Conservation (phyloP, 2,888 invertebrate species). For the Drosophila recens region DNA sequence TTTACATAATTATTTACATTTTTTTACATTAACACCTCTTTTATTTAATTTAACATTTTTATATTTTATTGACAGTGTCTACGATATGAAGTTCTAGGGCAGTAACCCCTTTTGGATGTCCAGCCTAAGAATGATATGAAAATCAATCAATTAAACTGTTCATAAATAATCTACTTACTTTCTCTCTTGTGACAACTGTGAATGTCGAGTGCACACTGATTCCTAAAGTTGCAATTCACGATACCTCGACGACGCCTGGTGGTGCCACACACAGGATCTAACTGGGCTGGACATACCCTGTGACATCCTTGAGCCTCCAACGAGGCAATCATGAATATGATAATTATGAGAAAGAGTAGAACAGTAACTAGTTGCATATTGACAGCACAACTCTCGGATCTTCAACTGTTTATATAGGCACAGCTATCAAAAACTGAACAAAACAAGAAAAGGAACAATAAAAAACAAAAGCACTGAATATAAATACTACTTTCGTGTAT, state of each 20-base stretch:
- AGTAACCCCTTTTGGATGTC: background rate
- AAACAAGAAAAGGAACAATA: background rate
- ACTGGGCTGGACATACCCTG: background rate
- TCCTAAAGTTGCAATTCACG: slow-evolving; percentile 5
- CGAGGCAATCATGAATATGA: background rate
- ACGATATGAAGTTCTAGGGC: background rate
- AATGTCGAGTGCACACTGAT: slow-evolving; percentile 3
- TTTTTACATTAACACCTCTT: no score
- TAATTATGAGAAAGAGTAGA: background rate
- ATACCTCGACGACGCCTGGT: background rate
- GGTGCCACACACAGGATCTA: background rate
- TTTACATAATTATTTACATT: no score
- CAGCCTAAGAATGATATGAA: background rate
- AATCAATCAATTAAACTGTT: background rate
- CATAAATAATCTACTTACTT: background rate
- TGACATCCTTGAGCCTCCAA: background rate
- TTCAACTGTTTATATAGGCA: background rate
- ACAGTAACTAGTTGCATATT: background rate
- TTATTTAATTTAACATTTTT: no score
- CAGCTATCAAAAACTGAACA: background rate
- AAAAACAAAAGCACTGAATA: background rate
- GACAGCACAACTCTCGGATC: background rate
- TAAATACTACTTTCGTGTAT: background rate
- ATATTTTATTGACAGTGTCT: background rate
- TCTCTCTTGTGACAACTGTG: background rate